Evolutionary conservation across 2,888 invertebrate genomes (phyloP).

Genomic region (Cheilosia grossa): DNA sequence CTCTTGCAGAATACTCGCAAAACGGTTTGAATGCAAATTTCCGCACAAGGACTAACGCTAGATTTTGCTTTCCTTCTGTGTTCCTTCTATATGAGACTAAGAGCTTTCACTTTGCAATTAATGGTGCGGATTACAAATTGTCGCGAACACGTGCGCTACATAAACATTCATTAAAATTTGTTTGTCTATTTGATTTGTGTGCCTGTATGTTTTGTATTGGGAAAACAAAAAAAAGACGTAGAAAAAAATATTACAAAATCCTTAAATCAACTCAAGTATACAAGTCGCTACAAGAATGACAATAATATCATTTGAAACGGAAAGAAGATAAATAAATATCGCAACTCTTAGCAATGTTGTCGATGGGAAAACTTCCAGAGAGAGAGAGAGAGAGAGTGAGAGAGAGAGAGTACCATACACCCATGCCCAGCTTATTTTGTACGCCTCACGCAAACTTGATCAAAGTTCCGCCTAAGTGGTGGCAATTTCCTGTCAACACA

Average conservation of each 20-base stretch:
- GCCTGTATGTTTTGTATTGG: constrained; percentile 32
- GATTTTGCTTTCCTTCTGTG: neutral
- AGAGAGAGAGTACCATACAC: too few relatives aligned
- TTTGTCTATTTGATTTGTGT: constrained; percentile 63
- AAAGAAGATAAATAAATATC: constrained; percentile 57
- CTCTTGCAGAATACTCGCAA: constrained; percentile 30
- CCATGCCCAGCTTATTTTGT: neutral
- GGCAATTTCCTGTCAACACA: constrained; percentile 66
- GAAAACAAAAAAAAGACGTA: neutral
- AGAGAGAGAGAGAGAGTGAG: neutral
- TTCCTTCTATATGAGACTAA: neutral
- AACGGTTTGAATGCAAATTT: constrained; percentile 62
- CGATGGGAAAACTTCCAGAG: neutral
- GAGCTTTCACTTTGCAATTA: constrained; percentile 55
- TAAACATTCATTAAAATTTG: constrained; percentile 71
- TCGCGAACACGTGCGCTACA: constrained; percentile 42
- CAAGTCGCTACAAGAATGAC: constrained; percentile 64
- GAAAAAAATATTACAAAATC: constrained; percentile 9
- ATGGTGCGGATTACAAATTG: constrained; percentile 50
- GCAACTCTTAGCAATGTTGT: constrained; percentile 26
- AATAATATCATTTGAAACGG: constrained; percentile 51
- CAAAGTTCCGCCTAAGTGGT: constrained; percentile 43
- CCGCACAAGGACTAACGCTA: constrained; percentile 5
- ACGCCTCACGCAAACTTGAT: constrained; percentile 5
- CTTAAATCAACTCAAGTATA: constrained; percentile 44